phyloP scores from a whole-genome alignment of 2,888 invertebrate genomes.

The Dione juno region DNA sequence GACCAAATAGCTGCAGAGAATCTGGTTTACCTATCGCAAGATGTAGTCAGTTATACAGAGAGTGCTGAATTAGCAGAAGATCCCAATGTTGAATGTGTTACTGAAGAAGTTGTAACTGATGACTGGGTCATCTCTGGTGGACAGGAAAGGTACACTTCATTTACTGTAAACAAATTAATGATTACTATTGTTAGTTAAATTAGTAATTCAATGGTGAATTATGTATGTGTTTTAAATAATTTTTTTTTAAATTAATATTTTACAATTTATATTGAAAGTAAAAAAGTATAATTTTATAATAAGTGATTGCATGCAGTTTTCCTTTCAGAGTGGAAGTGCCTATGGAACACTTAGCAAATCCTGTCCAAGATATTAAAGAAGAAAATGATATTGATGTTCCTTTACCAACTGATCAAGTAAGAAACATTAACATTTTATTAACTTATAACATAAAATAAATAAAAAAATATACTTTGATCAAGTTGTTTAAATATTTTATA shows the following conservation, averaged over 20 bases:
- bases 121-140: constrained; percentile 90
- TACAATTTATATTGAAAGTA: neutral
- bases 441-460: too few species aligned
- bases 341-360: constrained; percentile 82
- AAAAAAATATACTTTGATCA: too few species aligned
- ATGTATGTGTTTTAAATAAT: too few species aligned
- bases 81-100: constrained; percentile 85
- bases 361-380: constrained; percentile 75
- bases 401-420: constrained; percentile 91
- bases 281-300: constrained; percentile 6
- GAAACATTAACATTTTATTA: constrained; percentile 49
- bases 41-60: constrained; percentile 75
- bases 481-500: too few species aligned
- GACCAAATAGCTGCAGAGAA: constrained; percentile 87
- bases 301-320: constrained; percentile 29
- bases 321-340: constrained; percentile 86
- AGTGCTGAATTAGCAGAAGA: constrained; percentile 69
- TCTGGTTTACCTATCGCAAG: constrained; percentile 85
- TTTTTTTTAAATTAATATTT: too few species aligned
- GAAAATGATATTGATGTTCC: constrained; percentile 90
- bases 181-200: too few species aligned
- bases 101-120: constrained; percentile 92
- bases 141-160: constrained; percentile 84
- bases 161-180: neutral
- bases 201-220: too few species aligned